Percentiles rank a stretch among this genome's conserved stretches.
Evolutionary conservation across 2,888 invertebrate genomes (phyloP).

Genomic region (Drosophila picticornis): DNA sequence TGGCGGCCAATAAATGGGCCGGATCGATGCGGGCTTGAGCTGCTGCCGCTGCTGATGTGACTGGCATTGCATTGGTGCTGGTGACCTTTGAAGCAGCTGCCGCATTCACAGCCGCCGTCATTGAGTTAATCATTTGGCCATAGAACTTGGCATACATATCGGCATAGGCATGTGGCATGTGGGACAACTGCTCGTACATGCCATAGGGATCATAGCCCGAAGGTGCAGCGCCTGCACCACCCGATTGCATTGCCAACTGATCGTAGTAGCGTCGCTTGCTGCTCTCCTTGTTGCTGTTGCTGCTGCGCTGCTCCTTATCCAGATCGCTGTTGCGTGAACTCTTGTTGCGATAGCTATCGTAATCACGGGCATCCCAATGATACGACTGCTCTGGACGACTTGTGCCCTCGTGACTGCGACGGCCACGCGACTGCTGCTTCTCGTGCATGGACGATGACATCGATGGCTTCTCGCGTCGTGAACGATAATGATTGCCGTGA

Average conservation of each 20-base stretch:
- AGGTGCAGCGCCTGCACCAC: neutral
- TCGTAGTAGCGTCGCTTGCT: constrained; percentile 59
- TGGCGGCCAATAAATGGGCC: constrained; percentile 14
- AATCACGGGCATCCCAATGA: constrained; percentile 73
- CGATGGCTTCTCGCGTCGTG: constrained; percentile 72
- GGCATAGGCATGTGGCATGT: constrained; percentile 63
- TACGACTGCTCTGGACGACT: constrained; percentile 48
- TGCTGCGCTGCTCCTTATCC: constrained; percentile 73
- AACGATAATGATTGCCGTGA: constrained; percentile 33
- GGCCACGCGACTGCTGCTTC: constrained; percentile 56
- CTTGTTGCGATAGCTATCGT: constrained; percentile 84
- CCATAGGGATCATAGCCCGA: constrained; percentile 55
- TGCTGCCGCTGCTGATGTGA: constrained; percentile 5
- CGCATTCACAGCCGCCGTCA: constrained; percentile 58
- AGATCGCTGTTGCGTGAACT: constrained; percentile 84
- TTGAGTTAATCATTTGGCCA: constrained; percentile 69
- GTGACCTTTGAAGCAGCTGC: constrained; percentile 21
- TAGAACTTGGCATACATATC: constrained; percentile 72
- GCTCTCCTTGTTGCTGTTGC: constrained; percentile 15
- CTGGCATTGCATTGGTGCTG: neutral
- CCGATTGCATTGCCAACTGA: constrained; percentile 37
- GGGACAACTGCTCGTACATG: constrained; percentile 68
- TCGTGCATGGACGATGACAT: constrained; percentile 41
- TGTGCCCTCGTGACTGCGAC: constrained; percentile 64
- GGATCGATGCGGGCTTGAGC: constrained; percentile 18